Conservation (phyloP, 2,888 invertebrate species). For the Chalcosyrphus nemorum region DNA sequence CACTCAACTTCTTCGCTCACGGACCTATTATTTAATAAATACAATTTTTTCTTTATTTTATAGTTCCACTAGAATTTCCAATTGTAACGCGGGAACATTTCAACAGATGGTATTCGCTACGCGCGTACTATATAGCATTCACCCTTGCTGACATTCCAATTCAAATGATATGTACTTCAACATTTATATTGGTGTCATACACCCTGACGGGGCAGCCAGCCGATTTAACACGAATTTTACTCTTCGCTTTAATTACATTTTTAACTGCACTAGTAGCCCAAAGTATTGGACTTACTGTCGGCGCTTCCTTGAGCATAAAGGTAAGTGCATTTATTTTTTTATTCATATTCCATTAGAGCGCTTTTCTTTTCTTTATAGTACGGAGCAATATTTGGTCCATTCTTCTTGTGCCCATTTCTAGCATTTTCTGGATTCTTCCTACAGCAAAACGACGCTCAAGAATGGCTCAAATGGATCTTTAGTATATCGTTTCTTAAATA, state of each 20-base stretch:
- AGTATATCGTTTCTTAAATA: constrained; percentile 95
- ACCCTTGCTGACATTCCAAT: constrained; percentile 91
- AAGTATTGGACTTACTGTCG: constrained; percentile 92
- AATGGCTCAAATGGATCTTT: constrained; percentile 91
- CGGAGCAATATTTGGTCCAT: constrained; percentile 94
- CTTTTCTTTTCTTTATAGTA: constrained; percentile 84
- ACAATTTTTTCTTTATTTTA: background rate
- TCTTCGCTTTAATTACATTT: constrained; percentile 88
- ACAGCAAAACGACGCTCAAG: constrained; percentile 90
- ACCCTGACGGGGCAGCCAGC: constrained; percentile 93
- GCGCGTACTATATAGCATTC: constrained; percentile 91
- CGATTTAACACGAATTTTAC: constrained; percentile 87
- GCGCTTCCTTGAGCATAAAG: constrained; percentile 90
- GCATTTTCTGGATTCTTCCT: constrained; percentile 97
- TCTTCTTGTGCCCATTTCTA: constrained; percentile 92
- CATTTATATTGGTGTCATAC: constrained; percentile 91
- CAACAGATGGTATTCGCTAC: constrained; percentile 94
- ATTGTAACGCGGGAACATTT: constrained; percentile 92
- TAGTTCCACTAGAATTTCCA: constrained; percentile 93
- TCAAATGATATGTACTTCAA: constrained; percentile 88
- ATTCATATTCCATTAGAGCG: background rate
- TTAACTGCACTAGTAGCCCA: constrained; percentile 93
- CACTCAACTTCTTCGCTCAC: no score
- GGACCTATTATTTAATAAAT: no score
- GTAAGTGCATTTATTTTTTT: constrained; percentile 81